Evolutionary conservation across 2,797 vertebrate species (phyloP), one percentile per base, ranked within the genome.

Genomic region (Acrossocheilus wenchowensis): DNA sequence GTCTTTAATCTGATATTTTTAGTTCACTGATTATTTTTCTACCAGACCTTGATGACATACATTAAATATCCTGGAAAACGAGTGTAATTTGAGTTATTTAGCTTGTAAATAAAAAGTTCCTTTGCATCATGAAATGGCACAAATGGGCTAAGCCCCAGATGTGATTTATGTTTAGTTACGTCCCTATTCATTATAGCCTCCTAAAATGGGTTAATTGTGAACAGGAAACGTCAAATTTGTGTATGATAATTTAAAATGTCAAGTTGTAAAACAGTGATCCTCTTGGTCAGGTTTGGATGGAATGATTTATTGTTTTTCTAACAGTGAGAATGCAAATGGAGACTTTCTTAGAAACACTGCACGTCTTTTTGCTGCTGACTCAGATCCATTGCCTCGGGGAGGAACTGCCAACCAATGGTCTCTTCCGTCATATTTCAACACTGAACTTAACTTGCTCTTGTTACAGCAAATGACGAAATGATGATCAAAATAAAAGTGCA

Each of bases 131-230:
- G 8, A 45, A 19, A 52, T n/a, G 21, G 72, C 26, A 39, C 21
- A 7, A 75, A 75, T n/a, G 45, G 45, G 45, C 11, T 21, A 8
- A 71, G 43, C 43, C 3, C 21, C 19, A 39, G 48, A 43, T 52
- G 34, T 43, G 5, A 84, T 84, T 77, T 68, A 84, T 54, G 73
- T 54, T n/a, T 78, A 26, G 73, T 12, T 48, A 52, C 15, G 0
- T 2, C 43, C 30, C 73, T 12, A 4, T 62, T 41, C 34, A 78
- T 78, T 26, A 26, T 54, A 68, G 30, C 23, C 60, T 41, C 15
- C 17, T 66, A 54, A 52, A 64, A 64, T 23, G 26, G 26, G 34
- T 10, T 30, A 50, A 34, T 23, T 0, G 23, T 52, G 3, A 66
- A 57, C 48, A 84, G 83, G 62, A 78, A 57, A n/a, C 0, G 23